Percentiles rank a stretch among this genome's conserved stretches.
Evolutionary conservation across 2,797 vertebrate species (phyloP).

Genomic region (Neosilurus mollespiculum): DNA sequence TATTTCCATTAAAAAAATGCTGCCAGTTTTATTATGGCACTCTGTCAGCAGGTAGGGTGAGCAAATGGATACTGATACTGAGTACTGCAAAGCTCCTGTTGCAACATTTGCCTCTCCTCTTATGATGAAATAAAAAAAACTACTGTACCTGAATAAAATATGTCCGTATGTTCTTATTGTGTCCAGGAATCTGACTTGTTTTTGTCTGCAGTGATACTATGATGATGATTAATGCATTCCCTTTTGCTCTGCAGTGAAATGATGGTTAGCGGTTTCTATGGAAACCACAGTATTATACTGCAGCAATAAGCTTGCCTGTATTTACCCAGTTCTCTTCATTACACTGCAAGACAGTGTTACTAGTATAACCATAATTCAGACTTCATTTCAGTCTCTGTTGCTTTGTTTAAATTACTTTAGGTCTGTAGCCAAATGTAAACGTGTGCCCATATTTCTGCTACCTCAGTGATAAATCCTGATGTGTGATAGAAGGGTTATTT

Average conservation of each 20-base stretch:
- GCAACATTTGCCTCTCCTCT: background rate
- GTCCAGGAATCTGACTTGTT: background rate
- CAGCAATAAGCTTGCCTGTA: conserved; percentile 42
- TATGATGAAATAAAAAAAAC: background rate
- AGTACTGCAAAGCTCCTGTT: conserved; percentile 11
- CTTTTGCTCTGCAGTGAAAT: conserved; percentile 1
- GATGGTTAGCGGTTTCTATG: conserved; percentile 69
- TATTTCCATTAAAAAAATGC: conserved; percentile 38
- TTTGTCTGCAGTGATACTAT: background rate
- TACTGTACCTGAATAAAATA: background rate
- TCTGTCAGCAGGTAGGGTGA: conserved; percentile 18
- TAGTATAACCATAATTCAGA: conserved; percentile 15
- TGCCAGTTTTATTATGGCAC: conserved; percentile 29
- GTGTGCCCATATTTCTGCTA: conserved; percentile 30
- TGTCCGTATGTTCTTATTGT: no score
- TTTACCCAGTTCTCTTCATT: conserved; percentile 34
- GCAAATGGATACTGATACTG: conserved; percentile 17
- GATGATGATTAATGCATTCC: conserved; percentile 4
- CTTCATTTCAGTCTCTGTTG: conserved; percentile 4
- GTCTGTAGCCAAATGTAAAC: conserved; percentile 34
- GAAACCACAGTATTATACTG: conserved; percentile 65
- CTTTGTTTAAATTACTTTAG: conserved; percentile 37
- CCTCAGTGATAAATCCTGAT: conserved; percentile 26
- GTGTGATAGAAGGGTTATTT: background rate
- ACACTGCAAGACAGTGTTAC: conserved; percentile 46